Evolutionary conservation across 1,140 invertebrate species (phyloP), one percentile per base, ranked within the genome.

Genomic region (Pomacea maculata): DNA sequence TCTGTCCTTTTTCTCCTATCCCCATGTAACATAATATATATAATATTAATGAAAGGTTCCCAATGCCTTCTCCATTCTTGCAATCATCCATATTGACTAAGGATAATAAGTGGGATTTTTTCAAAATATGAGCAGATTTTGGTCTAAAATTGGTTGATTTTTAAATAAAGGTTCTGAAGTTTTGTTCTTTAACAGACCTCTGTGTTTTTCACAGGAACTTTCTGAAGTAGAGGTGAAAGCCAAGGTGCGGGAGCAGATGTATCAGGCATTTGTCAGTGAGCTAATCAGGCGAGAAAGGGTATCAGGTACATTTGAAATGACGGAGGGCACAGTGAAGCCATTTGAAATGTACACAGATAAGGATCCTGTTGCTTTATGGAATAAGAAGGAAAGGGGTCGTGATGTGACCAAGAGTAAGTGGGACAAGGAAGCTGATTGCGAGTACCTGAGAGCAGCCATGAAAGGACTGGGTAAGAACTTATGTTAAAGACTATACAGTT

Each of bases 361-460:
- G 67, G 86, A 88, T 75, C 85, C 86, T 25, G 84, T 86, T 19
- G 83, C 82, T 15, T 75, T 57, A 2, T 88, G 82, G 78, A 85
- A 84, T 63, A 68, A 78, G 0, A 75, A 80, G n/a, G 76, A 86
- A 34, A 29, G 80, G 19, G 80, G 80, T 14, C 77, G 57, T 5
- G 84, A 87, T 45, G 65, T 86, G n/a, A 75, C 72, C 17, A 85
- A 81, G 64, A 83, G 86, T n/a, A 80, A 85, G 74, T 90, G 90
- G 84, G 85, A 89, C 81, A 57, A 80, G 34, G 89, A 91, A 65
- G 75, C 70, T 29, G 90, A 91, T 82, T 89, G 87, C 80, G 86
- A 91, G 82, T 86, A 85, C 29, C 79, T 91, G 15, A 80, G 85
- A 61, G 86, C 87, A 64, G 89, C 90, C 19, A 90, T 91, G 88